Evolutionary conservation across 2,797 vertebrate genomes (phyloP).

Genomic region (Lacerta viridis): DNA sequence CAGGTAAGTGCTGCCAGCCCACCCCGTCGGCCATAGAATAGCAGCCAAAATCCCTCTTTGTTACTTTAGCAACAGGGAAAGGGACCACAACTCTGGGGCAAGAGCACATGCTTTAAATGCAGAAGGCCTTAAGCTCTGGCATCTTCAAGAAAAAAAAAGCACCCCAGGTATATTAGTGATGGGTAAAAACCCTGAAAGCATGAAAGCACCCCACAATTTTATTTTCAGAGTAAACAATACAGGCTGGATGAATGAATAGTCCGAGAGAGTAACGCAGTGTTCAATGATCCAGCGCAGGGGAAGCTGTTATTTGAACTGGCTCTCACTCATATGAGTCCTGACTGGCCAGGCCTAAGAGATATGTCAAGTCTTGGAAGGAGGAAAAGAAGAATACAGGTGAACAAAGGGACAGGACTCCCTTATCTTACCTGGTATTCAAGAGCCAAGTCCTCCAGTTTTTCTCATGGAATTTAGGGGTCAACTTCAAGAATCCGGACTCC

Average conservation of each 20-base stretch:
- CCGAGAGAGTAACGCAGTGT: too few species aligned
- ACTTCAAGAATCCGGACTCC: slow-evolving; percentile 81
- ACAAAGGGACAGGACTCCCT: neutral
- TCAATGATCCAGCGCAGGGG: neutral
- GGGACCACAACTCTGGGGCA: neutral
- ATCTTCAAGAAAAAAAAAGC: neutral
- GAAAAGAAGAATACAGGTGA: too few species aligned
- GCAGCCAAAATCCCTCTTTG: neutral
- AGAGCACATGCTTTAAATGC: too few species aligned
- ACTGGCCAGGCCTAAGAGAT: too few species aligned
- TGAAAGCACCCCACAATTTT: too few species aligned
- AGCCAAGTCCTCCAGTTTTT: slow-evolving; percentile 93
- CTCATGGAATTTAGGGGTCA: slow-evolving; percentile 85
- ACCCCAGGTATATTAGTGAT: too few species aligned
- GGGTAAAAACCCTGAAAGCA: too few species aligned
- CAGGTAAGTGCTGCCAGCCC: too few species aligned
- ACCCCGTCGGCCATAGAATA: too few species aligned
- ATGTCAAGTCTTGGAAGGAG: neutral
- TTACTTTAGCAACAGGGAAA: too few species aligned
- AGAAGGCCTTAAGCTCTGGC: too few species aligned
- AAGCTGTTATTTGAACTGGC: neutral
- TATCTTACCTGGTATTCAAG: slow-evolving; percentile 84
- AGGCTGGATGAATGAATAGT: neutral
- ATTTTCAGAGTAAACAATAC: neutral
- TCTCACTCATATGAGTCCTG: neutral